A percentile compares a stretch with the other conserved stretches of the same genome.
These are phyloP conservation scores for Sympetrum striolatum DNA, from an alignment of 2,888 invertebrate species.

Conservation along the genomic window DNA sequence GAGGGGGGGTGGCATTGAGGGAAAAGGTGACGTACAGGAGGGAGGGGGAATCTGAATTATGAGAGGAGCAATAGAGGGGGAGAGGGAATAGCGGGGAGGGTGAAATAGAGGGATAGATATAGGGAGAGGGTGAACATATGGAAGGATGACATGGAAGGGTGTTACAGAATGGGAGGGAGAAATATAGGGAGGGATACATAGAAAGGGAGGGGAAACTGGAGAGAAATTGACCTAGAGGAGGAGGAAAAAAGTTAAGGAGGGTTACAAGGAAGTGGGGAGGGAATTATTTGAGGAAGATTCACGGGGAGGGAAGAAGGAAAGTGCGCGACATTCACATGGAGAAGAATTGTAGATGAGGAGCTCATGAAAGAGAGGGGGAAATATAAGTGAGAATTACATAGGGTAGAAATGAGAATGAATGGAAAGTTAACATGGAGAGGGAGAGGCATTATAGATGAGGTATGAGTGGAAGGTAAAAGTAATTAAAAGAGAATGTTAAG, in stretches of 20 bases:
- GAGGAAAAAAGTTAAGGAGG: neutral
- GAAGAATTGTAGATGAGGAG: neutral
- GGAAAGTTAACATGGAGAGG: neutral
- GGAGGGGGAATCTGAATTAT: too few species aligned
- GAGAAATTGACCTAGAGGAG: neutral
- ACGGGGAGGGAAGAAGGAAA: neutral
- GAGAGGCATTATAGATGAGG: too few species aligned
- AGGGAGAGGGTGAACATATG: neutral
- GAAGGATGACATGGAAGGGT: neutral
- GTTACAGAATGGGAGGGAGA: neutral
- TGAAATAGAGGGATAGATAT: neutral
- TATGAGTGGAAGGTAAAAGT: too few species aligned
- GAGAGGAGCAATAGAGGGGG: neutral
- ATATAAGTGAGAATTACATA: neutral
- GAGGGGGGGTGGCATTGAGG: neutral
- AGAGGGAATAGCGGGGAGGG: neutral
- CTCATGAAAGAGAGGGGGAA: neutral
- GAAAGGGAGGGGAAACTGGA: neutral
- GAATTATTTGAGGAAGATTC: neutral
- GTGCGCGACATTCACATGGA: neutral
- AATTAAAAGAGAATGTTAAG: too few species aligned
- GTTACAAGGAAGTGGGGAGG: neutral
- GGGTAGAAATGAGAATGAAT: neutral
- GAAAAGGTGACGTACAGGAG: neutral
- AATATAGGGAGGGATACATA: neutral